These are phyloP conservation scores for Mormyrus iriodes DNA, from an alignment of 2,113 vertebrate genomes.

Conservation along the genomic window DNA sequence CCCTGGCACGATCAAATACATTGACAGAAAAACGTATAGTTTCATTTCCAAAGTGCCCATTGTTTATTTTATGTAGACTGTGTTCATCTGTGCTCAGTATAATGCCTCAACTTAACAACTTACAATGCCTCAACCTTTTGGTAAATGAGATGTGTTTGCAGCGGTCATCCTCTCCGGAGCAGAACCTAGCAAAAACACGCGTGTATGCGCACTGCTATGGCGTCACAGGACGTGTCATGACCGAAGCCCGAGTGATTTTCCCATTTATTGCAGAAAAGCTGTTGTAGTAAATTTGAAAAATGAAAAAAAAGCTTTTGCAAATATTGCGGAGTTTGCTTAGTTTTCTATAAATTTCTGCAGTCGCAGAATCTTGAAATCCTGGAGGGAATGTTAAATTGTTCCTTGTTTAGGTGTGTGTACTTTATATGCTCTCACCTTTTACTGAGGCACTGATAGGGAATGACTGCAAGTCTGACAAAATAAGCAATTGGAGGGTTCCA, in stretches of 20 bases:
- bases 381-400: neutral
- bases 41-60: neutral
- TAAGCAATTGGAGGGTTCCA: neutral
- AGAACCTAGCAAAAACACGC: neutral
- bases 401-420: neutral
- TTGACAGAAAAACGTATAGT: neutral
- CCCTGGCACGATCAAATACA: neutral
- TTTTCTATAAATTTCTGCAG: neutral
- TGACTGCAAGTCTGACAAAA: neutral
- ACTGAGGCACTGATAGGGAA: neutral
- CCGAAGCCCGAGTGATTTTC: neutral
- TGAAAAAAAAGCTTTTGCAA: neutral
- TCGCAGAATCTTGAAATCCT: neutral
- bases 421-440: neutral
- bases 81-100: neutral
- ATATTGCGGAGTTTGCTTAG: neutral
- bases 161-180: neutral
- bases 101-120: neutral
- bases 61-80: neutral
- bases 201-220: neutral
- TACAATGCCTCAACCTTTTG: neutral
- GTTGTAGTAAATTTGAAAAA: neutral
- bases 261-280: neutral
- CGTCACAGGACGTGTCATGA: neutral
- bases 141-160: neutral